A percentile compares a stretch with the other conserved stretches of the same genome.
These are phyloP conservation scores for Petrosia ficiformis DNA, from an alignment of 37 sponge, comb jelly and placozoan genomes.

Conservation along the genomic window DNA sequence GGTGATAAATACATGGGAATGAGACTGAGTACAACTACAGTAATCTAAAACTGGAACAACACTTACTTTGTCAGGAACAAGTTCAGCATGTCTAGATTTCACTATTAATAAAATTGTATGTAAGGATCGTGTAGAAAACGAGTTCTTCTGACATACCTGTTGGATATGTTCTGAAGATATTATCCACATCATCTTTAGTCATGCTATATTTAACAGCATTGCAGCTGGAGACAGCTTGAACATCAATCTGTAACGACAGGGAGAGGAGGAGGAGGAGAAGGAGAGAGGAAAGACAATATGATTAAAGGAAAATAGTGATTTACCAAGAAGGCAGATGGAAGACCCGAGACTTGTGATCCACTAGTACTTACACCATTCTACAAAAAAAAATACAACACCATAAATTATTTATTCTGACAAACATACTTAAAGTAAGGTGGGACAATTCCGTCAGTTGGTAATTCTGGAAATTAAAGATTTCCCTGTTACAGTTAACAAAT, in stretches of 20 bases:
- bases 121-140: background rate
- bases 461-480: too few relatives aligned
- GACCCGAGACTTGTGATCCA: slow-evolving; percentile 52
- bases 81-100: slow-evolving; percentile 56
- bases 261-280: background rate
- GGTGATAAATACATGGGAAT: too few relatives aligned
- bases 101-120: slow-evolving; percentile 28
- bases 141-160: slow-evolving; percentile 71
- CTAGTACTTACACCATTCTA: background rate
- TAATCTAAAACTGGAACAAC: too few relatives aligned
- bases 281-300: background rate
- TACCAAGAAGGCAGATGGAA: slow-evolving; percentile 84
- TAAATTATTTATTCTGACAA: background rate
- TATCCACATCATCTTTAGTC: slow-evolving; percentile 63
- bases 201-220: slow-evolving; percentile 77
- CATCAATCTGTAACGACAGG: slow-evolving; percentile 61
- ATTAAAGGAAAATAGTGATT: slow-evolving; percentile 4
- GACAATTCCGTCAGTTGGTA: too few relatives aligned
- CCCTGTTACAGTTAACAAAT: too few relatives aligned
- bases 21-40: too few relatives aligned
- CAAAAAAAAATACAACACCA: background rate
- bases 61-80: slow-evolving; percentile 62
- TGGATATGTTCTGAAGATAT: slow-evolving; percentile 89
- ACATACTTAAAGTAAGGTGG: background rate
- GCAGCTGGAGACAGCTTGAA: slow-evolving; percentile 64